Evolutionary conservation across 2,113 vertebrate species (phyloP), one percentile per base, ranked within the genome.

Genomic region (Telmatochromis brachygnathus): DNA sequence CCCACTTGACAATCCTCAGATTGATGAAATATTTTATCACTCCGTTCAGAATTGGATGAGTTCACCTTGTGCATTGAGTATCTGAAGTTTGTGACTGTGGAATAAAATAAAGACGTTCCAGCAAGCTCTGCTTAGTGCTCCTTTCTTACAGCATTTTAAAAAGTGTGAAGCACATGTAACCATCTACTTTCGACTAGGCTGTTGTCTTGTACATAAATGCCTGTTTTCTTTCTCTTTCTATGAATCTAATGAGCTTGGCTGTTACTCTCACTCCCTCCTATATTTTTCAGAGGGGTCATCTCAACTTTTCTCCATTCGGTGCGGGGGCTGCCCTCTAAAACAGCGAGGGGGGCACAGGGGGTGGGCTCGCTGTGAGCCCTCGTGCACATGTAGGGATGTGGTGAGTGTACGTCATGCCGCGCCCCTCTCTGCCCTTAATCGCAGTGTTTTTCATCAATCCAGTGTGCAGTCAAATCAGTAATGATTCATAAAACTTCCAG

Each of bases 261-360:
- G 21, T 93, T 92, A 51, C 65, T 93, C 55, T 91, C 70, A 94
- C 82, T 90, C 83, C 86, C 84, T 90, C 60, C 90, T 92, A 94
- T 94, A 80, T 95, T 91, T 96, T 96, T 37, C 96, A 97, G 96
- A 97, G 96, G 93, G 92, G 95, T 90, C 96, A 97, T 92, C 96
- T 97, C 92, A 97, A 96, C 96, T 97, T 97, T 95, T 97, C 96
- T 91, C 96, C 96, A 6, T 97, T 96, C 84, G 96, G 96, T 89
- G 95, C 96, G 11, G 96, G 96, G 94, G 96, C 96, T 33, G 96
- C 96, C 92, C 96, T 97, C 92, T 97, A 93, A 95, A 91, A 89
- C 80, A 88, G 79, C 58, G 79, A 92, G 51, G 92, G 85, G 81
- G 53, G 47, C 84, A 75, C 53, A 79, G n/a, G 35, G 15, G 62